A percentile compares a stretch with the other conserved stretches of the same genome.
Evolutionary conservation across 92 coral and sea anemone genomes (phyloP).

Genomic region (Muricea muricata): DNA sequence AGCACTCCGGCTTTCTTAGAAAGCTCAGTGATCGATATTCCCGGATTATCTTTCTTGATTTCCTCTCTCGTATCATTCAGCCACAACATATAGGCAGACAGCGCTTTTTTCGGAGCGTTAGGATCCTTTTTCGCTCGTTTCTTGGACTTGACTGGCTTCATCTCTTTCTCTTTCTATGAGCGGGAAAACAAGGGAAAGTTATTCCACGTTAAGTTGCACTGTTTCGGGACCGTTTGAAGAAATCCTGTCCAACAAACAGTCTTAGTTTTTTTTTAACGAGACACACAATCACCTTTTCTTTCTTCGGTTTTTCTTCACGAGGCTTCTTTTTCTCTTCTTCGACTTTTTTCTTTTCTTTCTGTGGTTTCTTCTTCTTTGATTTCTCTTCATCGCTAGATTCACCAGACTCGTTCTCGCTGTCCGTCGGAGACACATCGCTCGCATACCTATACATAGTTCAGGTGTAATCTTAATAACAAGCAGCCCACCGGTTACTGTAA

Average conservation of each 20-base stretch:
- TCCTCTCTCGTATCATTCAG: conserved; percentile 69
- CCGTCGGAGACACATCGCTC: conserved; percentile 73
- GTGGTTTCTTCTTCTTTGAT: conserved; percentile 51
- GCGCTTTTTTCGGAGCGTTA: conserved; percentile 90
- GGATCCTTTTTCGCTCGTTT: conserved; percentile 85
- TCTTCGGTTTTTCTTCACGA: conserved; percentile 69
- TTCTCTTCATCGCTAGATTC: conserved; percentile 46
- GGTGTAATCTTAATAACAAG: background rate
- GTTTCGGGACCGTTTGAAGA: no score
- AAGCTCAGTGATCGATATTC: conserved; percentile 83
- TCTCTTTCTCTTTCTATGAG: conserved; percentile 17
- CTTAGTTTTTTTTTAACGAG: no score
- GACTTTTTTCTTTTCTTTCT: conserved; percentile 69
- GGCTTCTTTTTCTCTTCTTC: conserved; percentile 41
- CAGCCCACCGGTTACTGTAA: no score
- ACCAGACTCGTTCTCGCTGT: conserved; percentile 46
- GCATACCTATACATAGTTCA: conserved; percentile 59
- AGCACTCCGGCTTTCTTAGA: conserved; percentile 89
- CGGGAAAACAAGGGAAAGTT: no score
- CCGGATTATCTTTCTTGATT: conserved; percentile 87
- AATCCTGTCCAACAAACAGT: no score
- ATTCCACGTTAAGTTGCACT: no score
- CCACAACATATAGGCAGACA: conserved; percentile 96
- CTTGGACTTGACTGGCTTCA: conserved; percentile 33
- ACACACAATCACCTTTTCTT: conserved; percentile 67